Conservation (phyloP, 2,888 invertebrate genomes). For the Aphidoletes aphidimyza region DNA sequence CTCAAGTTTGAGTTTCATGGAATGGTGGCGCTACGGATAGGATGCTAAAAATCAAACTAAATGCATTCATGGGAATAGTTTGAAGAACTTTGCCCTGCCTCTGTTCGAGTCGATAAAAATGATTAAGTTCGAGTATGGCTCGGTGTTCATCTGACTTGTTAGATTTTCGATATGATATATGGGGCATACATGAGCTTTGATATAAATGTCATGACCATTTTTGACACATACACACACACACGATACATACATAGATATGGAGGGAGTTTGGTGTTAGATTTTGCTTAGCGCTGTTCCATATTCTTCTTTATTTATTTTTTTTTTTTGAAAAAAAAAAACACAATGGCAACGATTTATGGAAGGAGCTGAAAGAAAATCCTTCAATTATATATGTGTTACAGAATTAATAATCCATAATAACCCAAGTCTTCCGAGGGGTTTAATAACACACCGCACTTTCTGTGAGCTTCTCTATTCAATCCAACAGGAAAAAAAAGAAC, state of each 20-base stretch:
- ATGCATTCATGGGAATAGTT: too few relatives aligned
- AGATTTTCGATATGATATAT: not conserved
- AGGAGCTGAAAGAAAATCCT: slow-evolving; percentile 39
- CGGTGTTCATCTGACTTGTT: not conserved
- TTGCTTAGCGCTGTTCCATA: not conserved
- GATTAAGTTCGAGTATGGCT: slow-evolving; percentile 24
- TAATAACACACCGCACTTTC: not conserved
- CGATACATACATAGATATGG: not conserved
- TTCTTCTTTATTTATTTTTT: not conserved
- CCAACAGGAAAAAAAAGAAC: too few relatives aligned
- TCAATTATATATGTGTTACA: slow-evolving; percentile 45
- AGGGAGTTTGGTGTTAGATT: not conserved
- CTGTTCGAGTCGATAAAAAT: slow-evolving; percentile 47
- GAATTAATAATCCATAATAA: slow-evolving; percentile 39
- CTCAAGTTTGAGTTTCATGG: too few relatives aligned
- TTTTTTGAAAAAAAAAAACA: not conserved
- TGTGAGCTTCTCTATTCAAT: too few relatives aligned
- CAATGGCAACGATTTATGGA: slow-evolving; percentile 13
- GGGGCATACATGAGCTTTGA: not conserved
- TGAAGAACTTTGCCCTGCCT: too few relatives aligned
- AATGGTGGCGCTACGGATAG: too few relatives aligned
- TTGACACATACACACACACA: not conserved
- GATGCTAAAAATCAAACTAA: too few relatives aligned
- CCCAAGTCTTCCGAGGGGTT: not conserved
- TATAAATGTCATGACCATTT: slow-evolving; percentile 25